These are phyloP conservation scores for Drosophila vallismaia DNA, from an alignment of 2,888 invertebrate genomes.

Conservation along the genomic window DNA sequence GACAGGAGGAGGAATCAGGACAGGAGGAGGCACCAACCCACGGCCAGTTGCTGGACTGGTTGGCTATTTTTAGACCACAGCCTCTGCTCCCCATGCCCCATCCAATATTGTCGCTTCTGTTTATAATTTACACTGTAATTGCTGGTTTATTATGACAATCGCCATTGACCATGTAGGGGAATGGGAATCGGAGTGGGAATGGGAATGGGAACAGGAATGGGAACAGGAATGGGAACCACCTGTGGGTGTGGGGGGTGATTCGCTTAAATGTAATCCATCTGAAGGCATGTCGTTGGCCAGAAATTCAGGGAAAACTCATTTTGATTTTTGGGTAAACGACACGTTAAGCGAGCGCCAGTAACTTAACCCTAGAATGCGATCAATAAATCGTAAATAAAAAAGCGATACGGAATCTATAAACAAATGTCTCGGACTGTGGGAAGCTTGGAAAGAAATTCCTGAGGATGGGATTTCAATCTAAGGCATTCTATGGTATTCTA, in stretches of 20 bases:
- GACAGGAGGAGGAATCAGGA: background rate
- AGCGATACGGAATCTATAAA: no score
- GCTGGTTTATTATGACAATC: conserved; percentile 52
- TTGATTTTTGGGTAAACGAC: background rate
- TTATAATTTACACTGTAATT: conserved; percentile 70
- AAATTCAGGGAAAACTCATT: background rate
- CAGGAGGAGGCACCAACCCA: conserved; percentile 32
- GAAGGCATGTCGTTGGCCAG: background rate
- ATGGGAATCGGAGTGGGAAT: background rate
- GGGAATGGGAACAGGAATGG: no score
- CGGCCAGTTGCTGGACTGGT: conserved; percentile 13
- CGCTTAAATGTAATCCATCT: conserved; percentile 5
- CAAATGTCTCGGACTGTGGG: no score
- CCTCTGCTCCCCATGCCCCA: conserved; percentile 13
- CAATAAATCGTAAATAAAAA: no score
- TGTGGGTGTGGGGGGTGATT: conserved; percentile 12
- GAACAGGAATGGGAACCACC: conserved; percentile 1
- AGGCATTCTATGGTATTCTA: no score
- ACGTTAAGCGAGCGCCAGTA: background rate
- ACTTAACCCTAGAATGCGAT: background rate
- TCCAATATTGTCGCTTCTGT: conserved; percentile 28
- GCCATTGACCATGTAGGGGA: conserved; percentile 10
- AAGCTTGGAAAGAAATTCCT: no score
- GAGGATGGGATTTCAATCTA: no score
- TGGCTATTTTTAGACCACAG: conserved; percentile 42